Conservation (phyloP, 2,797 vertebrate genomes). For the Cyprinella venusta region DNA sequence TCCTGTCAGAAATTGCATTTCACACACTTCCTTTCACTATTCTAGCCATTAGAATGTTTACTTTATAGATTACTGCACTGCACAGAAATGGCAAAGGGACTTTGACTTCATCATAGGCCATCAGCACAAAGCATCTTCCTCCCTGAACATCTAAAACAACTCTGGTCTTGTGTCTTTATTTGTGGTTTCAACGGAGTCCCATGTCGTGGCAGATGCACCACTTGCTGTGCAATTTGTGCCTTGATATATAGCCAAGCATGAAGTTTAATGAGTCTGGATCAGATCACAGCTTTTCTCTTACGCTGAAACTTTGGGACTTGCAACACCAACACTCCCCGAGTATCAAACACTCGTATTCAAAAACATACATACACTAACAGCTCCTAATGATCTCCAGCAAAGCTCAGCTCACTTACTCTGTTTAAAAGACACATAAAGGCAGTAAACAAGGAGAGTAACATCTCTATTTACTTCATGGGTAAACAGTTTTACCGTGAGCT, state of each 20-base stretch:
- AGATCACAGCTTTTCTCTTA: background rate
- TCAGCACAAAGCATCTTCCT: constrained; percentile 14
- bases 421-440: constrained; percentile 11
- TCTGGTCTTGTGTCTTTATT: constrained; percentile 15
- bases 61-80: constrained; percentile 1
- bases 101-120: constrained; percentile 8
- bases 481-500: background rate
- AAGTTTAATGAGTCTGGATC: constrained; percentile 42
- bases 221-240: constrained; percentile 37
- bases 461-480: constrained; percentile 14
- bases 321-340: constrained; percentile 20
- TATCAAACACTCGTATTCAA: constrained; percentile 42
- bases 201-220: background rate
- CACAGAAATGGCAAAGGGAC: constrained; percentile 27
- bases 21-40: background rate
- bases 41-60: background rate
- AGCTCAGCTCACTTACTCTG: constrained; percentile 9
- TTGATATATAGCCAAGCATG: constrained; percentile 28
- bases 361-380: constrained; percentile 23
- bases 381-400: constrained; percentile 30
- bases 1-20: constrained; percentile 4
- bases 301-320: constrained; percentile 13
- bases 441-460: background rate
- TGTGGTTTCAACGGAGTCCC: constrained; percentile 11
- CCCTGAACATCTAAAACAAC: background rate